Evolutionary conservation across 2,113 vertebrate genomes (phyloP), one percentile per base, ranked within the genome.

Genomic region (Gracilinanus agilis): DNA sequence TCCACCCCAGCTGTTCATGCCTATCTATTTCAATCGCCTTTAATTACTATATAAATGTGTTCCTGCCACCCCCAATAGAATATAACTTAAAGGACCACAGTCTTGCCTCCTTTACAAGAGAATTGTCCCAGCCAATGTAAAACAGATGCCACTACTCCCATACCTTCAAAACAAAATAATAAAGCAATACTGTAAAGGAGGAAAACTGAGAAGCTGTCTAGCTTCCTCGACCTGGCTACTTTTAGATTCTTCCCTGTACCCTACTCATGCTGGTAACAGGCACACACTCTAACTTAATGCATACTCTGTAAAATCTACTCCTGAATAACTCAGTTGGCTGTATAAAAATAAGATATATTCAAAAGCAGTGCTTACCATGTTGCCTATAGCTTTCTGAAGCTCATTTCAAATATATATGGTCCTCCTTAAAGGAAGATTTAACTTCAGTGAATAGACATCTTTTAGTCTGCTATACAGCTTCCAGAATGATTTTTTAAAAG

Each of bases 371-470:
- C 89, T 88, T 92, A 56, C 89, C 24, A 9, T 93, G 95, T 93
- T 61, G 44, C 49, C 94, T 19, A 3, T 53, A 1, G 9, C 61
- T 7, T 53, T 27, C 88, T 53, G 58, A 75, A 93, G 12, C 88
- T 83, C 92, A 0, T 21, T 93, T 90, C 75, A 55, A 83, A 11
- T 27, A 53, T 44, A 90, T 53, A 55, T 49, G 49, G 55, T 3
- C 92, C 91, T 91, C 61, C 12, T 94, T 44, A 53, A 93, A 44
- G 12, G 75, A 54, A 94, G 93, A 53, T 6, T 29, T 53, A 90
- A 93, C 53, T 89, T 53, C 19, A 61, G 90, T 95, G 96, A 96
- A 96, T 95, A 91, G 91, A 95, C 92, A 40, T 83, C 95, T 88
- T 89, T 34, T 94, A 56, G 0, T 0, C 91, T 7, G 40, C 58